Conservation (phyloP, 1,140 invertebrate species). For the Brachionus angularis region DNA sequence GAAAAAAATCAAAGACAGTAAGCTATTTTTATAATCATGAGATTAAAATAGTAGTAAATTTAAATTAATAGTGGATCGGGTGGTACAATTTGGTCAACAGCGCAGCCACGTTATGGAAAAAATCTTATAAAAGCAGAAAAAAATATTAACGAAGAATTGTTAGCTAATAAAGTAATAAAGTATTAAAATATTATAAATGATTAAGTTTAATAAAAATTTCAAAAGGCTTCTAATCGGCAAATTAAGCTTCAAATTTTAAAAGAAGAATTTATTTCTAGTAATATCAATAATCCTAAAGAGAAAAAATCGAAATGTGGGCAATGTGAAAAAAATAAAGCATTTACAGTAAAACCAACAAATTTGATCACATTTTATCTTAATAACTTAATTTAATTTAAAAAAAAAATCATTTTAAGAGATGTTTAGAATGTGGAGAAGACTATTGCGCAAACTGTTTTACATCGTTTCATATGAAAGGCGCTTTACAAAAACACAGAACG, state of each 20-base stretch:
- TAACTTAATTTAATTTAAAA: background rate
- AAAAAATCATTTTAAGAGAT: conserved; percentile 48
- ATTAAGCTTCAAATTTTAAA: conserved; percentile 31
- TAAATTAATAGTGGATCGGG: conserved; percentile 49
- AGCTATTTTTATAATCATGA: conserved; percentile 39
- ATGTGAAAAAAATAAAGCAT: conserved; percentile 56
- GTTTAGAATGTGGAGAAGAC: conserved; percentile 56
- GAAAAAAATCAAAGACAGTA: conserved; percentile 57
- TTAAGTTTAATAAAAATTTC: background rate
- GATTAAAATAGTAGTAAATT: background rate
- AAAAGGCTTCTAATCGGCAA: conserved; percentile 15
- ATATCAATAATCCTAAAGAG: conserved; percentile 43
- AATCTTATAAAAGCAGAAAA: conserved; percentile 49
- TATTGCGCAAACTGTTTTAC: conserved; percentile 57
- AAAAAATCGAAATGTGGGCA: conserved; percentile 53
- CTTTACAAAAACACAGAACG: conserved; percentile 56
- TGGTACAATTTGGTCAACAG: conserved; percentile 53
- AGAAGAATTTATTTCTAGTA: conserved; percentile 46
- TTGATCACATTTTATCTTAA: conserved; percentile 44
- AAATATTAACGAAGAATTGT: background rate
- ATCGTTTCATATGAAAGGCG: conserved; percentile 56
- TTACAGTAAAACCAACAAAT: too few relatives aligned
- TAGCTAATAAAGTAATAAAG: conserved; percentile 7
- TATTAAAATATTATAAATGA: background rate
- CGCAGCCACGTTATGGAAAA: conserved; percentile 52